These are phyloP conservation scores for Lasioglossum leucozonium DNA, from an alignment of 2,888 invertebrate genomes.

Conservation along the genomic window DNA sequence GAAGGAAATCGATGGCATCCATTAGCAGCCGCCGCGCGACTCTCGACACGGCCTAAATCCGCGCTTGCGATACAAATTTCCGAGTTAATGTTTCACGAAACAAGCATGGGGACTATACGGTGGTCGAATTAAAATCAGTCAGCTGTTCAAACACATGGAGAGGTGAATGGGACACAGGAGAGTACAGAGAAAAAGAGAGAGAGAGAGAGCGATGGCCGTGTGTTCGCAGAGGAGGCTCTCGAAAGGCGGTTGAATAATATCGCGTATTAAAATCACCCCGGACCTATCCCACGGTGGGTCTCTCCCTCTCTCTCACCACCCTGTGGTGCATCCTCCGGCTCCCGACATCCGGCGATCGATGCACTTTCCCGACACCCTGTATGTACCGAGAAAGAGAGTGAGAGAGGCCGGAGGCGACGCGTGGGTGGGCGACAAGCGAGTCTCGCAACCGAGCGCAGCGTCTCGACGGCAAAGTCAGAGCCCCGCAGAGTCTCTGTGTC, in stretches of 20 bases:
- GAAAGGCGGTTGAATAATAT: slow-evolving; percentile 52
- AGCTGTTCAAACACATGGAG: neutral
- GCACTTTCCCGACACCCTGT: slow-evolving; percentile 63
- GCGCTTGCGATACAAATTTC: neutral
- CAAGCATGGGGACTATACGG: neutral
- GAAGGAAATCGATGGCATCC: neutral
- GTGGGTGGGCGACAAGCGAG: slow-evolving; percentile 69
- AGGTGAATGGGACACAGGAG: slow-evolving; percentile 31
- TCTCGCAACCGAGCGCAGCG: slow-evolving; percentile 27
- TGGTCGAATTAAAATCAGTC: slow-evolving; percentile 30
- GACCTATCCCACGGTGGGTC: slow-evolving; percentile 37
- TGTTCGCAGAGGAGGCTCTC: slow-evolving; percentile 14
- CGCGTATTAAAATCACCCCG: slow-evolving; percentile 57
- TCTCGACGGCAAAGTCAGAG: slow-evolving; percentile 45
- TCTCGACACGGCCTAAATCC: slow-evolving; percentile 15
- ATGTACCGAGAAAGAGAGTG: slow-evolving; percentile 25
- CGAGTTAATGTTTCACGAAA: slow-evolving; percentile 4
- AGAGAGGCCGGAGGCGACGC: slow-evolving; percentile 56
- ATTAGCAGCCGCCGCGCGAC: neutral
- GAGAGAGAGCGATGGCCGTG: too few relatives aligned
- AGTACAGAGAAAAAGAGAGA: neutral
- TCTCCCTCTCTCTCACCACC: neutral
- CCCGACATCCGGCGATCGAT: slow-evolving; percentile 52
- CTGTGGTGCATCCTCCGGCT: neutral
- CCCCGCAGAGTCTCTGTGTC: slow-evolving; percentile 9